Percentiles rank a stretch among this genome's conserved stretches.
Evolutionary conservation across 2,797 vertebrate species (phyloP).

Genomic region (Sebastes variabilis): DNA sequence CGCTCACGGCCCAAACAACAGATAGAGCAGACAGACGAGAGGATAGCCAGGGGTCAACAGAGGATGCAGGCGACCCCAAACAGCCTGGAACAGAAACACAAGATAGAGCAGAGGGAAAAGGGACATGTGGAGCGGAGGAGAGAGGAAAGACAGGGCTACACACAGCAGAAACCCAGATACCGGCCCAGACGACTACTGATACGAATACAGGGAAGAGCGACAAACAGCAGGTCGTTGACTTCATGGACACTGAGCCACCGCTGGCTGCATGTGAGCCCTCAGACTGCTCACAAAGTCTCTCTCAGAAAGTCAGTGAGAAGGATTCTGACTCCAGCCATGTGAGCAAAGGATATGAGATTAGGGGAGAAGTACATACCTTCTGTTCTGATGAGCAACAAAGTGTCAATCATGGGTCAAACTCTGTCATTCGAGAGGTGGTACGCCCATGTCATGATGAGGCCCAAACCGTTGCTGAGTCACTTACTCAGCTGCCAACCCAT

Average conservation of each 20-base stretch:
- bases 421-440: not conserved
- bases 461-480: not conserved
- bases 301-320: slow-evolving; percentile 27
- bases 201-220: slow-evolving; percentile 29
- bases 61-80: slow-evolving; percentile 8
- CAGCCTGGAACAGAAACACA: slow-evolving; percentile 29
- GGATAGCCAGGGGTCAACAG: slow-evolving; percentile 16
- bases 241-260: slow-evolving; percentile 17
- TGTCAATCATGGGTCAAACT: not conserved
- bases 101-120: slow-evolving; percentile 40
- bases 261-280: slow-evolving; percentile 13
- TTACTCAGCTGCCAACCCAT: not conserved
- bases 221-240: slow-evolving; percentile 51
- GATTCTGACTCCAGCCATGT: not conserved
- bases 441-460: not conserved
- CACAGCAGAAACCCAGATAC: slow-evolving; percentile 35
- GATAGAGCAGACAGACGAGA: slow-evolving; percentile 20
- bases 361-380: not conserved
- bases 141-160: slow-evolving; percentile 61
- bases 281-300: not conserved
- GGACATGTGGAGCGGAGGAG: slow-evolving; percentile 42
- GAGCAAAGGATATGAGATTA: not conserved
- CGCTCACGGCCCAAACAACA: not conserved
- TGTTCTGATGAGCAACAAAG: not conserved
- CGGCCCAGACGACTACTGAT: slow-evolving; percentile 51